Conservation (phyloP, 2,113 vertebrate species). For the Platanista minor region DNA sequence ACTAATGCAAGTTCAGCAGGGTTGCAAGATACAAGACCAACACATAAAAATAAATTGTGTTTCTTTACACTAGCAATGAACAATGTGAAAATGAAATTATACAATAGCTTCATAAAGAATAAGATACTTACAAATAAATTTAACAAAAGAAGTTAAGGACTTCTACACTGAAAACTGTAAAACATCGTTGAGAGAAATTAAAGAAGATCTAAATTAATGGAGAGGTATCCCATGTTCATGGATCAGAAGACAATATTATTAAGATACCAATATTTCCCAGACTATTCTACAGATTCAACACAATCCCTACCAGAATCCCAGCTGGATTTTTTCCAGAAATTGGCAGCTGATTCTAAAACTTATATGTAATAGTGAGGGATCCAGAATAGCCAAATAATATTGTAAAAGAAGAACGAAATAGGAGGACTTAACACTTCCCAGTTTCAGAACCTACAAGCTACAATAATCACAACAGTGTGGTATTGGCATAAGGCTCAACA, state of each 20-base stretch:
- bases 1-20: neutral
- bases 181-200: neutral
- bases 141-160: neutral
- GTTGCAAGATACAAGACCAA: neutral
- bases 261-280: neutral
- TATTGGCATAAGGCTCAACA: neutral
- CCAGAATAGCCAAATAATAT: neutral
- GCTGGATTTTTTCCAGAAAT: neutral
- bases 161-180: neutral
- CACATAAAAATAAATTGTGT: neutral
- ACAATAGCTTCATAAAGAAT: neutral
- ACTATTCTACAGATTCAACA: neutral
- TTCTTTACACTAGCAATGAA: neutral
- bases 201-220: neutral
- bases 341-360: neutral
- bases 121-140: neutral
- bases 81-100: neutral
- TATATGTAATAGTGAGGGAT: neutral
- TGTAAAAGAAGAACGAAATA: neutral
- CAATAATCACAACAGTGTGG: neutral
- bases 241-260: neutral
- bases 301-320: neutral
- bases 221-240: neutral
- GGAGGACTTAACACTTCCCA: neutral
- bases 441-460: neutral